Base-by-base conservation (phyloP, 2,888 invertebrate species). In the Sesia bembeciformis region DNA sequence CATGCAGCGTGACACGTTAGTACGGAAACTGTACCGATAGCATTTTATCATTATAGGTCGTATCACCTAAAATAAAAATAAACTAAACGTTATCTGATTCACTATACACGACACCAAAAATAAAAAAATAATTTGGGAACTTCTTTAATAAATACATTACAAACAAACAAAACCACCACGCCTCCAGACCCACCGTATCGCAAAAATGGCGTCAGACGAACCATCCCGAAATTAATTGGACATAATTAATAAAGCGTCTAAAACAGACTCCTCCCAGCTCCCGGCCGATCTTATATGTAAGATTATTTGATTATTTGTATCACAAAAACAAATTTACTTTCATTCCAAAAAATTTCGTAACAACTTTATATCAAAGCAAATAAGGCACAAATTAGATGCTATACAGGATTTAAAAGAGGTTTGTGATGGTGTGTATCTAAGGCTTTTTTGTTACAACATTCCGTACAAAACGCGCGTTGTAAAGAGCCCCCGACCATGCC, bases 381-480 rank as follows among this genome's bases (percentile, higher is more conserved):
- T 72, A 80, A 65, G 64, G 70, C 66, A 54, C 41, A 73, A 55
- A 65, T 56, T 76, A 51, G 54, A 53, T 55, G 39, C 3, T 5
- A 50, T 39, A 50, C 7, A 50, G 38, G 50, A 50, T 42, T 6
- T 6, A 75, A 67, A n/a, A 63, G 63, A 69, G 67, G 67, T 67
- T 74, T 78, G 80, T 80, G 78, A 70, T 79, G 75, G 79, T 85
- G 84, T 84, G 84, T 86, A 83, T 84, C 84, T 84, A 80, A 85
- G 73, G 82, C 78, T 81, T 89, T 87, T 89, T 89, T 89, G 86
- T 88, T 78, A 84, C 79, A 79, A 74, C 89, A 89, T 89, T 89
- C 89, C 88, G 76, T 78, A 89, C 89, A 87, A 88, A 88, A 87
- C 84, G 85, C 81, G 80, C 79, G 84, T 84, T 87, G 85, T 88